A percentile compares a stretch with the other conserved stretches of the same genome.
Conservation (phyloP, 2,888 invertebrate species). For the Poecilobothrus nobilitatus region DNA sequence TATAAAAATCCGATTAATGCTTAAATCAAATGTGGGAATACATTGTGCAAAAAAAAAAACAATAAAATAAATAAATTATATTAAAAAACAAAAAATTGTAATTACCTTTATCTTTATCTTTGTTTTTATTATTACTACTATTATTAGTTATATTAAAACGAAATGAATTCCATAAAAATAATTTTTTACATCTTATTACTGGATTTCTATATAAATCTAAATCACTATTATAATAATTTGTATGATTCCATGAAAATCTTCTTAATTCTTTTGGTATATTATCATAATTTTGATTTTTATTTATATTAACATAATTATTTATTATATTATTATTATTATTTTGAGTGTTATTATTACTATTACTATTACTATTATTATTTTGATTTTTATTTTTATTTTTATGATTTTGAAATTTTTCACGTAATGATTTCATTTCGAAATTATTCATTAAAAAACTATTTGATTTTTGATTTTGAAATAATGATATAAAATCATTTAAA, state of each 20-base stretch:
- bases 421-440: not conserved
- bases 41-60: too few species aligned
- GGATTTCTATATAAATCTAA: constrained; percentile 36
- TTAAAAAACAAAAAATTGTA: not conserved
- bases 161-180: constrained; percentile 43
- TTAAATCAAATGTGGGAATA: too few species aligned
- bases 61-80: too few species aligned
- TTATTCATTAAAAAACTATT: constrained; percentile 22
- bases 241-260: constrained; percentile 11
- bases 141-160: constrained; percentile 22
- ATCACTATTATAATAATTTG: constrained; percentile 33
- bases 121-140: constrained; percentile 27
- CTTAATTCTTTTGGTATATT: constrained; percentile 6
- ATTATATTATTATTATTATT: constrained; percentile 8
- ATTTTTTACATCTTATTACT: constrained; percentile 33
- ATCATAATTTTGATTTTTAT: constrained; percentile 9
- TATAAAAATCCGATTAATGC: too few species aligned
- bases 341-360: not conserved
- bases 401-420: not conserved
- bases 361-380: not conserved
- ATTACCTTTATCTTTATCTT: constrained; percentile 32
- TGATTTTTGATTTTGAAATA: constrained; percentile 41
- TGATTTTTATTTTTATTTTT: not conserved
- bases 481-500: constrained; percentile 42
- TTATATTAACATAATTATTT: constrained; percentile 8